Evolutionary conservation across 2,888 invertebrate species (phyloP), one percentile per base, ranked within the genome.

Genomic region (Myopa testacea): DNA sequence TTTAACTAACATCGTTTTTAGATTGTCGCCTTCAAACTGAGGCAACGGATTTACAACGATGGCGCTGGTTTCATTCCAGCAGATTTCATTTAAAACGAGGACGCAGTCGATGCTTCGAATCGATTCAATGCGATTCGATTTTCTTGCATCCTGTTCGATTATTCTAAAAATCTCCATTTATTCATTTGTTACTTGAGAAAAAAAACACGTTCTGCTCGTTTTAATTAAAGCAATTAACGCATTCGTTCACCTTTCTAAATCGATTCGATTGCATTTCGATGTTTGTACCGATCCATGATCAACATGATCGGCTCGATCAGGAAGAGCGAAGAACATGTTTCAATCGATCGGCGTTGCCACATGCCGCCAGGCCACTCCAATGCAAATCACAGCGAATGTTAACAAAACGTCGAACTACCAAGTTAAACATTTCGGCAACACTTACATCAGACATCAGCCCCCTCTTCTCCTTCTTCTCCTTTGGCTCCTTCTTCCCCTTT

Each of bases 231-330:
- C 74, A 75, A 75, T 75, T 75, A 75, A 75, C 74, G 65, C 65
- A 75, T 67, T 75, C 67, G 65, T 75, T 75, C 74, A 75, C 65
- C 74, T 65, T 75, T 75, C 67, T 26, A 75, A 67, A 75, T 63
- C 45, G 52, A 55, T 40, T 16, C 38, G 19, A 34, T 12, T 55
- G 55, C 50, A n/a, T 73, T 37, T 55, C 38, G 38, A 55, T 45
- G 45, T 45, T 10, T 45, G 38, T 19, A 38, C 40, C 2, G 52
- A 34, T n/a, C 12, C 62, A 63, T 63, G n/a, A 38, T 72, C 72
- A 52, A 38, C 50, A 52, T 50, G 69, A 60, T 72, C 60, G 2
- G 19, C 62, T 26, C 52, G 65, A 74, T 74, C 74, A 16, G 37
- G 37, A 52, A 45, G 19, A 37, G 37, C 16, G 19, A n/a, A 26